Percentiles rank a stretch among this genome's conserved stretches.
phyloP scores from a whole-genome alignment of 37 sponge, comb jelly and placozoan genomes.

The Corticium candelabrum region DNA sequence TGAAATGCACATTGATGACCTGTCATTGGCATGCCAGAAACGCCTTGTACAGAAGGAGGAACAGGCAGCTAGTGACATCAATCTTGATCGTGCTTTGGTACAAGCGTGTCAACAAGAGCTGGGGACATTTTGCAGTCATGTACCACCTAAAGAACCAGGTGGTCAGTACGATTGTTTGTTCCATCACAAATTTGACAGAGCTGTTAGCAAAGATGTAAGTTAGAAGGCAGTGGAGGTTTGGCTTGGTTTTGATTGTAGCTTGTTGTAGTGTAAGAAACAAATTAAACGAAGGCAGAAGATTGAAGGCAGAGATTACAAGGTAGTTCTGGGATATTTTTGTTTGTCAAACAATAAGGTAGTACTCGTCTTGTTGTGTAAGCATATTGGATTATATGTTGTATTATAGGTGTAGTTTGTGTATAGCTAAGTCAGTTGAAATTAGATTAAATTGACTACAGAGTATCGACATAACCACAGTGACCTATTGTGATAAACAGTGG shows the following conservation, averaged over 20 bases:
- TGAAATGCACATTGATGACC: slow-evolving; percentile 17
- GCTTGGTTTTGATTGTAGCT: not conserved
- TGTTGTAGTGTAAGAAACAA: not conserved
- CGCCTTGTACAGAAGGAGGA: slow-evolving; percentile 9
- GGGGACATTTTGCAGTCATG: not conserved
- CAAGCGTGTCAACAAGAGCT: not conserved
- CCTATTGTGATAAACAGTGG: too few relatives aligned
- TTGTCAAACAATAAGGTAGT: too few relatives aligned
- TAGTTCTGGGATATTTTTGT: too few relatives aligned
- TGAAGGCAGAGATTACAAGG: not conserved
- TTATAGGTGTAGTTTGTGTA: too few relatives aligned
- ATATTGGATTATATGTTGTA: too few relatives aligned
- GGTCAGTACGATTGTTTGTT: not conserved
- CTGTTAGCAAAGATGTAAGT: not conserved
- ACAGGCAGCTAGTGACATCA: not conserved
- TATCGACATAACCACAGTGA: too few relatives aligned
- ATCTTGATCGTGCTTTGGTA: not conserved
- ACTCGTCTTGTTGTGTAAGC: too few relatives aligned
- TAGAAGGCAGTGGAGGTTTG: not conserved
- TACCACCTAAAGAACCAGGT: not conserved
- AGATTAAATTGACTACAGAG: too few relatives aligned
- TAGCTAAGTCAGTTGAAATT: too few relatives aligned
- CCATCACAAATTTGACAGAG: not conserved
- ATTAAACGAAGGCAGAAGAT: not conserved
- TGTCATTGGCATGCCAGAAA: not conserved